Conservation (phyloP, 2,113 vertebrate genomes). For the Neogobius melanostomus region DNA sequence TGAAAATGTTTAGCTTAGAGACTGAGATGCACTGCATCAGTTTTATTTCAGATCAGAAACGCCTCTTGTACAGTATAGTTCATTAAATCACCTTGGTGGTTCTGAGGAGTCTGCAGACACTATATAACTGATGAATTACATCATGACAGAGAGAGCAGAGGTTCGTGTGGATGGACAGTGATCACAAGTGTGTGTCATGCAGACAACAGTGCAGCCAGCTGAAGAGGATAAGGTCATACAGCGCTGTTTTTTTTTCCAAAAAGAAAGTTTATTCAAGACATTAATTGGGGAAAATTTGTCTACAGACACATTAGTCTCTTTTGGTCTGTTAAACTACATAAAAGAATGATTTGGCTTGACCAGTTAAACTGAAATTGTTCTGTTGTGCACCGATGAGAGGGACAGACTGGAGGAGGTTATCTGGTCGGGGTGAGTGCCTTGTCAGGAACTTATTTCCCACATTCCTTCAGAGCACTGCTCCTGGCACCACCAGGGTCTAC, state of each 20-base stretch:
- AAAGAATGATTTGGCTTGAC: background rate
- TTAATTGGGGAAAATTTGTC: background rate
- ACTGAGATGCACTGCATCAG: too few relatives aligned
- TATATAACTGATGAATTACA: background rate
- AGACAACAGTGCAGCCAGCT: constrained; percentile 50
- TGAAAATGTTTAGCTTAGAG: too few relatives aligned
- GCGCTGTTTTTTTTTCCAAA: constrained; percentile 54
- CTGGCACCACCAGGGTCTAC: constrained; percentile 62
- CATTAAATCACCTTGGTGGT: too few relatives aligned
- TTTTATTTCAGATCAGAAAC: too few relatives aligned
- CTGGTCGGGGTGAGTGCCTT: constrained; percentile 51
- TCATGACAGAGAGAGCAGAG: background rate
- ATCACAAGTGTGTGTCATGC: background rate
- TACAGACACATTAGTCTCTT: background rate
- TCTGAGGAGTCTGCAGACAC: too few relatives aligned
- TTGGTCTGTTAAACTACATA: background rate
- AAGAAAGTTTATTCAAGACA: constrained; percentile 6
- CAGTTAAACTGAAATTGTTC: background rate
- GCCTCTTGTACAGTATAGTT: too few relatives aligned
- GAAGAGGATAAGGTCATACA: constrained; percentile 57
- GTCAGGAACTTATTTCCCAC: constrained; percentile 60
- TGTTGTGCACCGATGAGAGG: constrained; percentile 13
- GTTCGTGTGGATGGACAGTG: background rate
- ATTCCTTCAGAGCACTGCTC: constrained; percentile 67
- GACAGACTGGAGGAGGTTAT: constrained; percentile 61